Evolutionary conservation across 30 jellyfish, hydroid and myxozoan genomes (phyloP).

Genomic region (Hydra vulgaris): DNA sequence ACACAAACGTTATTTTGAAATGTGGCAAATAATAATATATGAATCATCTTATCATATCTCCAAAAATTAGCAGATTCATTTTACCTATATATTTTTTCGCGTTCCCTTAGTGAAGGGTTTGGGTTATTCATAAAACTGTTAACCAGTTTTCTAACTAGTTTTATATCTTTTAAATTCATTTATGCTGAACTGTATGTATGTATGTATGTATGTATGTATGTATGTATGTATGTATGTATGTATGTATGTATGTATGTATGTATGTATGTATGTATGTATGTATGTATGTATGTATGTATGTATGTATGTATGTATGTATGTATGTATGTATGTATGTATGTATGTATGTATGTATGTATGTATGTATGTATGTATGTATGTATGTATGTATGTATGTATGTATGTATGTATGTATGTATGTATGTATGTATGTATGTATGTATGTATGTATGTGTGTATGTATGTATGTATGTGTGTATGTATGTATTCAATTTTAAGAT

Average conservation of each 20-base stretch:
- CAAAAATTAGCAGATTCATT: too few species aligned
- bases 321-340: conserved; percentile 7
- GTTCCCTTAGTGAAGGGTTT: too few species aligned
- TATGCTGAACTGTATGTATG: neutral
- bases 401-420: conserved; percentile 7
- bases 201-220: conserved; percentile 5
- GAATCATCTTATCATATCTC: too few species aligned
- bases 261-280: neutral
- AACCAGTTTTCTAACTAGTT: too few species aligned
- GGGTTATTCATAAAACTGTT: too few species aligned
- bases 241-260: conserved; percentile 3
- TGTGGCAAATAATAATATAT: too few species aligned
- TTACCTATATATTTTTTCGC: too few species aligned
- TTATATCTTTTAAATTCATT: too few species aligned
- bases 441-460: conserved; percentile 5
- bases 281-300: neutral
- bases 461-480: conserved; percentile 5
- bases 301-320: conserved; percentile 5
- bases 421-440: conserved; percentile 7
- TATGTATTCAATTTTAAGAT: too few species aligned
- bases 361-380: conserved; percentile 4
- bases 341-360: conserved; percentile 7
- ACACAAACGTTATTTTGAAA: too few species aligned
- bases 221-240: conserved; percentile 6
- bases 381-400: neutral